phyloP scores from a whole-genome alignment of 2,888 invertebrate genomes.

The Zelleria hepariella region DNA sequence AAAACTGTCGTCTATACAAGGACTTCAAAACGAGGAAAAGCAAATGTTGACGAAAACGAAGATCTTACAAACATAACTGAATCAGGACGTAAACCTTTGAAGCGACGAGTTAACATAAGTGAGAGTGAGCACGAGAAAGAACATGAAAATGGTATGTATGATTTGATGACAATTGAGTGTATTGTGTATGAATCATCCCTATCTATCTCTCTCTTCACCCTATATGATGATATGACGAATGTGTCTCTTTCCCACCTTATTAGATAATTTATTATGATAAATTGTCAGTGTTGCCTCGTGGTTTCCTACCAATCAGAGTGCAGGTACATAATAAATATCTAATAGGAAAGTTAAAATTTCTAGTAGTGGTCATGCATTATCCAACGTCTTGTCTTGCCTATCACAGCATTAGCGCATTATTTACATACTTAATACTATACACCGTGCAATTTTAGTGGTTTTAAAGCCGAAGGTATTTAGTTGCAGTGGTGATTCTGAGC shows the following conservation, averaged over 20 bases:
- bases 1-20: constrained; percentile 29
- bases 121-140: constrained; percentile 8
- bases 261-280: no score
- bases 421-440: neutral
- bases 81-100: constrained; percentile 15
- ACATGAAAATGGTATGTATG: constrained; percentile 7
- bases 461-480: no score
- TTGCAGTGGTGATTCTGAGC: no score
- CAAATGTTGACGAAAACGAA: constrained; percentile 38
- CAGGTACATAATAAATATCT: neutral
- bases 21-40: constrained; percentile 1
- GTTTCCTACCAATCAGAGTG: no score
- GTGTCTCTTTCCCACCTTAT: no score
- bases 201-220: no score
- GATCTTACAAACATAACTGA: constrained; percentile 28
- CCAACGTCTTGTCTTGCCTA: neutral
- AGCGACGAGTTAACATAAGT: constrained; percentile 20
- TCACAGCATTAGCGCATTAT: neutral
- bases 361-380: neutral
- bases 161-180: no score
- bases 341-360: neutral
- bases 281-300: no score
- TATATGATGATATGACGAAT: no score
- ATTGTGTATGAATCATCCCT: no score
- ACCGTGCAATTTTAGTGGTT: neutral